phyloP scores from a whole-genome alignment of 2,797 vertebrate species.

The Sibirionetta formosa region DNA sequence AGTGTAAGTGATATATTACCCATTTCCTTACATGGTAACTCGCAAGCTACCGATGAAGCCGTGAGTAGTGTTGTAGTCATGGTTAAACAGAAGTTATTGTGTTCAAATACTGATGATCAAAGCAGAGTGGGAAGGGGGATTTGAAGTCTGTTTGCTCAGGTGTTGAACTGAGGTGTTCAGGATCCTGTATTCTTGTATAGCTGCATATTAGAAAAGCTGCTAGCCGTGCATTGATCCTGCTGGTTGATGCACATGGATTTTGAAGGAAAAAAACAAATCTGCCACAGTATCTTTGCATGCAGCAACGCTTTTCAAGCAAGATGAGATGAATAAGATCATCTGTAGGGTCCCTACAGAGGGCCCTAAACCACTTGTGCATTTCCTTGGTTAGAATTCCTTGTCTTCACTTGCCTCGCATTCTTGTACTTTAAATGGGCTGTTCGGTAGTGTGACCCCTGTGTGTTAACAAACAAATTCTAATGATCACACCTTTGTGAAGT shows the following conservation, averaged over 20 bases:
- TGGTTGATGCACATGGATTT: not conserved
- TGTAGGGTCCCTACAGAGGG: not conserved
- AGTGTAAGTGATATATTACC: not conserved
- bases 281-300: not conserved
- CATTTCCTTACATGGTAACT: not conserved
- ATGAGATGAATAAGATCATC: not conserved
- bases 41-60: not conserved
- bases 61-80: not conserved
- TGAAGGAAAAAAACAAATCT: not conserved
- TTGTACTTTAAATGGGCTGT: not conserved
- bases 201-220: not conserved
- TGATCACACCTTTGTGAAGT: not conserved
- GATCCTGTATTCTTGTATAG: not conserved
- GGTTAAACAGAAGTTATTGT: not conserved
- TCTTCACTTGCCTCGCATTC: not conserved
- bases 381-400: not conserved
- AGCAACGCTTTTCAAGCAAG: not conserved
- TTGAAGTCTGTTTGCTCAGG: not conserved
- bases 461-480: not conserved
- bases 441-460: not conserved
- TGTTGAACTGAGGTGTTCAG: not conserved
- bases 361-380: not conserved
- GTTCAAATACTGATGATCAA: not conserved
- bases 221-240: not conserved
- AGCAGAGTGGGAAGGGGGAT: not conserved